A percentile compares a stretch with the other conserved stretches of the same genome.
Evolutionary conservation across 1,140 invertebrate species (phyloP).

Genomic region (Polyergus mexicanus): DNA sequence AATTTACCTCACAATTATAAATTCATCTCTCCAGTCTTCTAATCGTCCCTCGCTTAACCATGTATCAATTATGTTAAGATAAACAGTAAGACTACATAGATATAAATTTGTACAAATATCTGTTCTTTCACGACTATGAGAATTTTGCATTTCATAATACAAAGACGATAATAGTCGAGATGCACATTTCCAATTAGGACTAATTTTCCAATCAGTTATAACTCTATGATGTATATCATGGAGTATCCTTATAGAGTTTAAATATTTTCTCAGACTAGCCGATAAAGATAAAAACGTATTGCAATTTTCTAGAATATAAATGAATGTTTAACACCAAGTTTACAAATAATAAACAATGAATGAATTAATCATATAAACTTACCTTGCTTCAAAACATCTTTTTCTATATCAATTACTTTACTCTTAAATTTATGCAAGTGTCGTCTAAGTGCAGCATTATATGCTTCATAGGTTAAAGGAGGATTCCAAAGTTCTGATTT

Average conservation of each 20-base stretch:
- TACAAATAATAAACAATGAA: background rate
- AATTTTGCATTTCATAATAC: slow-evolving; percentile 84
- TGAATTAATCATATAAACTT: slow-evolving; percentile 45
- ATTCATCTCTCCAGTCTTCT: slow-evolving; percentile 87
- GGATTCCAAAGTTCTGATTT: slow-evolving; percentile 67
- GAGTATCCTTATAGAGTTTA: slow-evolving; percentile 83
- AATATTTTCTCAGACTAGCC: slow-evolving; percentile 79
- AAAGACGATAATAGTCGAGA: slow-evolving; percentile 84
- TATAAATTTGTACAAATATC: slow-evolving; percentile 86
- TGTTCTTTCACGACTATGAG: slow-evolving; percentile 82
- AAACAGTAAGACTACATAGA: slow-evolving; percentile 85
- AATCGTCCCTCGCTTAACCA: slow-evolving; percentile 87
- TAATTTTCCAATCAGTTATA: slow-evolving; percentile 79
- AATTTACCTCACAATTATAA: slow-evolving; percentile 85
- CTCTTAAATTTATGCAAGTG: slow-evolving; percentile 78
- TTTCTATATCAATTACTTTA: slow-evolving; percentile 80
- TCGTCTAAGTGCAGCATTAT: slow-evolving; percentile 77
- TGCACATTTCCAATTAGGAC: slow-evolving; percentile 81
- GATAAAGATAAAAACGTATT: slow-evolving; percentile 85
- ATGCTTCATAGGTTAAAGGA: slow-evolving; percentile 83
- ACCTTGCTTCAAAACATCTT: slow-evolving; percentile 82
- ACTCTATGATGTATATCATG: slow-evolving; percentile 84
- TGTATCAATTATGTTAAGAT: slow-evolving; percentile 86
- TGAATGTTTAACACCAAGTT: slow-evolving; percentile 48
- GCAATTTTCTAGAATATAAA: slow-evolving; percentile 73